Conservation (phyloP, 2,888 invertebrate genomes). For the Protonemura montana region DNA sequence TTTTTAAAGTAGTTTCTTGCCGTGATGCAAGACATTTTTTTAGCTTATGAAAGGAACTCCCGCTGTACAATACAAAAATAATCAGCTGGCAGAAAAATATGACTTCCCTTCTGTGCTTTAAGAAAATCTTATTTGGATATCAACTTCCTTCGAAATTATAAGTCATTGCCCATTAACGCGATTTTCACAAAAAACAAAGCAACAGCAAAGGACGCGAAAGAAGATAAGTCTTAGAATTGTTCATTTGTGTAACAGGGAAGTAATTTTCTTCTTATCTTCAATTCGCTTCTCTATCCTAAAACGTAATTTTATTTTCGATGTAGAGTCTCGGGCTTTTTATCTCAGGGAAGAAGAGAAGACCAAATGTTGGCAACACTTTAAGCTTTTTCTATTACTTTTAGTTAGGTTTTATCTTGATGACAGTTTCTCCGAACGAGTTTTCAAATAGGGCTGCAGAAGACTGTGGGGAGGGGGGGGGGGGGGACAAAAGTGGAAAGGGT, state of each 20-base stretch:
- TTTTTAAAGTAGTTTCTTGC: too few species aligned
- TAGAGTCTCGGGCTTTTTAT: constrained; percentile 30
- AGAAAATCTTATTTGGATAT: too few species aligned
- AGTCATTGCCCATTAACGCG: too few species aligned
- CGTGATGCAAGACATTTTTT: too few species aligned
- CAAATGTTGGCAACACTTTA: constrained; percentile 37
- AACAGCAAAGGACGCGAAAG: not conserved
- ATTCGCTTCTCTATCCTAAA: constrained; percentile 29
- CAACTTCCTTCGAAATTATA: too few species aligned
- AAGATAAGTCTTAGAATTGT: not conserved
- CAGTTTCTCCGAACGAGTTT: constrained; percentile 34
- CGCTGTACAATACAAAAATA: too few species aligned
- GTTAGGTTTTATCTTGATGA: constrained; percentile 38
- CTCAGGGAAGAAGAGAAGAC: constrained; percentile 24
- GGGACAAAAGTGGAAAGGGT: constrained; percentile 5
- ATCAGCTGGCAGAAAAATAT: too few species aligned
- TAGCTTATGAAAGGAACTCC: too few species aligned
- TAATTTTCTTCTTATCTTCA: constrained; percentile 29
- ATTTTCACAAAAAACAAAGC: too few species aligned
- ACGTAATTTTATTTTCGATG: constrained; percentile 35
- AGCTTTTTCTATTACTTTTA: constrained; percentile 35
- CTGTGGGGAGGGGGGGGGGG: constrained; percentile 19
- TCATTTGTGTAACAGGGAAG: not conserved
- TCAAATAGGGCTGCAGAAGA: constrained; percentile 28
- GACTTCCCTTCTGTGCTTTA: too few species aligned